phyloP scores from a whole-genome alignment of 2,113 vertebrate species.

The Pongo pygmaeus region DNA sequence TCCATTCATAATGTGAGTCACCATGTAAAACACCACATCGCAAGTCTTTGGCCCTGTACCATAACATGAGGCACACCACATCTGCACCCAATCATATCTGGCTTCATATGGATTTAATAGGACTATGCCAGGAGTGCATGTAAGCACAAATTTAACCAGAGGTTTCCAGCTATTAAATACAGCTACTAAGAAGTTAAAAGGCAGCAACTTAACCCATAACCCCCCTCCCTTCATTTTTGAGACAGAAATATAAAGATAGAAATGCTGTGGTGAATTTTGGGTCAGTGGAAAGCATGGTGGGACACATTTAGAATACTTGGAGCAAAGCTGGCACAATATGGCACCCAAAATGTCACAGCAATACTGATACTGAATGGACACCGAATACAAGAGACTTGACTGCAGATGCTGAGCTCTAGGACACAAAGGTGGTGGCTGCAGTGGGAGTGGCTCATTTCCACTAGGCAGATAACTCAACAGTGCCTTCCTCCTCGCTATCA shows the following conservation, averaged over 20 bases:
- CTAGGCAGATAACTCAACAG: slow-evolving; percentile 91
- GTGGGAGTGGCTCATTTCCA: neutral
- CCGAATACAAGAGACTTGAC: neutral
- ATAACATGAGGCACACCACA: slow-evolving; percentile 84
- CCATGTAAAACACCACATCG: slow-evolving; percentile 88
- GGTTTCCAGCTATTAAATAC: slow-evolving; percentile 86
- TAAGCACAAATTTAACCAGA: slow-evolving; percentile 86
- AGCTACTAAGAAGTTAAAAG: slow-evolving; percentile 87
- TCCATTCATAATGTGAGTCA: slow-evolving; percentile 87
- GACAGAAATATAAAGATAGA: slow-evolving; percentile 83
- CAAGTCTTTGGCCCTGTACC: slow-evolving; percentile 84
- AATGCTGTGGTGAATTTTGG: slow-evolving; percentile 78
- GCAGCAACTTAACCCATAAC: slow-evolving; percentile 84
- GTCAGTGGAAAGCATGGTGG: slow-evolving; percentile 61
- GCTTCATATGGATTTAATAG: slow-evolving; percentile 89
- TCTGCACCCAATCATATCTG: slow-evolving; percentile 89
- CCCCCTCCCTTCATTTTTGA: slow-evolving; percentile 68
- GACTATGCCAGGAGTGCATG: slow-evolving; percentile 83
- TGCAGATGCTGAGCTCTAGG: slow-evolving; percentile 33
- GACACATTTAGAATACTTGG: slow-evolving; percentile 64
- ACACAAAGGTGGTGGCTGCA: neutral
- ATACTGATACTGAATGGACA: slow-evolving; percentile 71
- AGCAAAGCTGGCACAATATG: slow-evolving; percentile 72
- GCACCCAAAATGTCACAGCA: slow-evolving; percentile 74
- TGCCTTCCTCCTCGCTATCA: slow-evolving; percentile 94